Base-by-base conservation (phyloP, 1,140 invertebrate species). In the Microvelia longipes region DNA sequence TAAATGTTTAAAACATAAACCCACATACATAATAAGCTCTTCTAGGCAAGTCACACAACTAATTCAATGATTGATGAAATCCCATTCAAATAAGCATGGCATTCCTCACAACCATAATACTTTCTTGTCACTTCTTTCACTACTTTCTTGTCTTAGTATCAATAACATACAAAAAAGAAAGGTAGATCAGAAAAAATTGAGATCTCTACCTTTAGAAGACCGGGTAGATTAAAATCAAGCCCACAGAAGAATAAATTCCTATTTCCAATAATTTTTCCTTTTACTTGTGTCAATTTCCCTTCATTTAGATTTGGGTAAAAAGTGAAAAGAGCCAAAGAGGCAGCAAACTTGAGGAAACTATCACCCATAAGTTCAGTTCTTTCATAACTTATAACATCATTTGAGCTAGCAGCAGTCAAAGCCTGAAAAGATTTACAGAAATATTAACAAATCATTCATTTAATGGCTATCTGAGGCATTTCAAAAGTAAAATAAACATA, bases 311-410 rank as follows among this genome's bases (percentile, higher is more conserved):
- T 77, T 0, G 86, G 84, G 80, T 87, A 93, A 66, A 82, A 83
- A 71, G 87, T 84, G 75, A 86, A 90, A 14, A 94, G 77, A 76
- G 87, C 91, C 0, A 92, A 76, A 11, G 88, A 89, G 14, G 84
- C 80, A 1, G 86, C 85, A 73, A 90, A 89, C 80, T 96, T 97
- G 0, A 96, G 80, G 76, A 93, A 95, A 0, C 90, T 88, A 80
- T 97, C 93, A 0, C 94, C 94, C 24, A 96, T 82, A 0, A 90
- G 90, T 80, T 96, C 93, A 2, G 89, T 78, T 2, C 92, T 81
- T 78, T 96, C 93, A 72, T 93, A 82, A 77, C 93, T 87, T 67
- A 93, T 87, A 2, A 87, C 86, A 77, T 97, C 93, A 71, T 86
- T 83, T 0, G 87, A 85, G 65, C 84, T 79, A 14, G 86, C 85